Conservation (phyloP, 1,140 invertebrate species). For the Drosophila mojavensis region DNA sequence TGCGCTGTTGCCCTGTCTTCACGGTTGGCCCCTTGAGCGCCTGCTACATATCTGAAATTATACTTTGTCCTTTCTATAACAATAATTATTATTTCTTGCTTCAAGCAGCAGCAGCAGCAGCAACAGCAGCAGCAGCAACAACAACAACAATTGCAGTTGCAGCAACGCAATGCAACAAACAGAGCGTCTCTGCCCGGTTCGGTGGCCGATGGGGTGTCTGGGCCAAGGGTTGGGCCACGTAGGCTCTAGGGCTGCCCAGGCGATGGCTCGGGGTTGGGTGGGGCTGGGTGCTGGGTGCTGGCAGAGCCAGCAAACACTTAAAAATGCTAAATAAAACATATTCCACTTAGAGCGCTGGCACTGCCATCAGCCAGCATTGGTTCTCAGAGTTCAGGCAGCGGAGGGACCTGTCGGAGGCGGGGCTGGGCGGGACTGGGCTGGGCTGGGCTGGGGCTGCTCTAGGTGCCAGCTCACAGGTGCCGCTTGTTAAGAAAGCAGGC, state of each 20-base stretch:
- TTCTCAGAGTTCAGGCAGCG: conserved; percentile 6
- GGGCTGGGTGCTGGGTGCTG: background rate
- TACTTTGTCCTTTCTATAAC: conserved; percentile 82
- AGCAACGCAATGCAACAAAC: conserved; percentile 47
- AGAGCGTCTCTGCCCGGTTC: conserved; percentile 36
- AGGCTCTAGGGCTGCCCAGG: background rate
- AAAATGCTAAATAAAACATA: conserved; percentile 83
- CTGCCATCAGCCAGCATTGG: conserved; percentile 11
- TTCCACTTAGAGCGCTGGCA: conserved; percentile 69
- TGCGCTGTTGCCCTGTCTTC: conserved; percentile 42
- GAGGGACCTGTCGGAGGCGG: background rate
- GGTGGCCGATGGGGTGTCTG: conserved; percentile 22
- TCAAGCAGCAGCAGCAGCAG: conserved; percentile 70
- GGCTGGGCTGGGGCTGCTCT: conserved; percentile 25
- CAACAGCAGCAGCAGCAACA: conserved; percentile 43
- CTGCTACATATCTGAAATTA: conserved; percentile 80
- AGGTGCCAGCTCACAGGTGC: conserved; percentile 73
- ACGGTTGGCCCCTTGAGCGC: conserved; percentile 39
- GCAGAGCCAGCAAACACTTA: conserved; percentile 76
- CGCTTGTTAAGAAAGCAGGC: conserved; percentile 72
- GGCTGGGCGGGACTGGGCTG: conserved; percentile 1
- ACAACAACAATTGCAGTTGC: conserved; percentile 11
- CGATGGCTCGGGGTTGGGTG: background rate
- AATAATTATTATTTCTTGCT: conserved; percentile 81
- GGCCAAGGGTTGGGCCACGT: background rate